Evolutionary conservation across 1,140 invertebrate genomes (phyloP).

Genomic region (Drosophila punjabiensis): DNA sequence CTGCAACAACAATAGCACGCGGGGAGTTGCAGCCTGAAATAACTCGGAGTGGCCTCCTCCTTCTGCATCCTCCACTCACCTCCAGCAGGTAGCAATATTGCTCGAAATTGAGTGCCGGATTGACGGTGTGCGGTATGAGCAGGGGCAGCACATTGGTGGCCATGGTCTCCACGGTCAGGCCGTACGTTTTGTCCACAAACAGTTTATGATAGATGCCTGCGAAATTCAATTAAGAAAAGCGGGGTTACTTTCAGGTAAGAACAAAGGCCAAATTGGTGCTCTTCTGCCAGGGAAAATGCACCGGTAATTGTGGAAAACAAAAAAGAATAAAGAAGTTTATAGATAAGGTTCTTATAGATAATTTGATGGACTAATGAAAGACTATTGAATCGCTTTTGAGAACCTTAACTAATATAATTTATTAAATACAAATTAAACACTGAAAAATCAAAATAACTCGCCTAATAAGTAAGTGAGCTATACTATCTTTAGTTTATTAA

Average conservation of each 20-base stretch:
- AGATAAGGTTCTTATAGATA: background rate
- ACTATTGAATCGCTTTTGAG: background rate
- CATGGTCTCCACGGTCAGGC: slow-evolving; percentile 95
- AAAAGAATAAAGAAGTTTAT: background rate
- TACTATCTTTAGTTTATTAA: background rate
- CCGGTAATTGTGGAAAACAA: background rate
- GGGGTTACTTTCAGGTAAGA: background rate
- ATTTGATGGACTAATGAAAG: background rate
- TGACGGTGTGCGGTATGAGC: slow-evolving; percentile 96
- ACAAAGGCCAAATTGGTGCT: background rate
- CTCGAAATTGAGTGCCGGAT: slow-evolving; percentile 95
- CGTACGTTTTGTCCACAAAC: slow-evolving; percentile 96
- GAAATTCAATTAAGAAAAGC: slow-evolving; percentile 28
- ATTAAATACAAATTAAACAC: background rate
- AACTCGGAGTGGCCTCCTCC: background rate
- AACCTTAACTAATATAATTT: background rate
- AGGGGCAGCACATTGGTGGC: slow-evolving; percentile 97
- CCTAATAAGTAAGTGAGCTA: background rate
- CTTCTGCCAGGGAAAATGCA: background rate
- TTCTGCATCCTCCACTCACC: slow-evolving; percentile 83
- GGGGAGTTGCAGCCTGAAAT: background rate
- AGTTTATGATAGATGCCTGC: slow-evolving; percentile 97
- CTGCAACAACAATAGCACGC: slow-evolving; percentile 64
- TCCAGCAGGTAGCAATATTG: slow-evolving; percentile 95
- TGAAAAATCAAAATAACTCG: background rate